These are phyloP conservation scores for Apistogramma diplotaenia DNA, from an alignment of 2,113 vertebrate species.

Conservation along the genomic window DNA sequence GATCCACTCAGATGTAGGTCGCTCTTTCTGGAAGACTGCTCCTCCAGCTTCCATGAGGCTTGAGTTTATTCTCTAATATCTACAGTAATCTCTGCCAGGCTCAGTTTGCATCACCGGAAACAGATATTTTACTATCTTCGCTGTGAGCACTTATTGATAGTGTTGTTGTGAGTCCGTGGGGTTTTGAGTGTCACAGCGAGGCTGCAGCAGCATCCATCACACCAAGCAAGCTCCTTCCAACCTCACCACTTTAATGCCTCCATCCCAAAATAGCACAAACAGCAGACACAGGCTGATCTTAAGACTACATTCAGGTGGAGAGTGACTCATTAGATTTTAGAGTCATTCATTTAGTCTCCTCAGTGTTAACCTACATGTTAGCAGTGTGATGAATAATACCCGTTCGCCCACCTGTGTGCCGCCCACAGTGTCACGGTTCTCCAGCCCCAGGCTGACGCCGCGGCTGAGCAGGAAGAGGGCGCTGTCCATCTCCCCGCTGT, in stretches of 20 bases:
- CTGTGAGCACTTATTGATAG: constrained; percentile 2
- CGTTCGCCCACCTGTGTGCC: background rate
- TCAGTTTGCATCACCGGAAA: background rate
- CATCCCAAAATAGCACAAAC: background rate
- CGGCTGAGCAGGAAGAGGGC: constrained; percentile 93
- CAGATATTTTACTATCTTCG: background rate
- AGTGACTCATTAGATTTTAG: background rate
- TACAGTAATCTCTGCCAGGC: background rate
- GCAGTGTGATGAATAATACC: background rate
- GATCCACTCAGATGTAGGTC: background rate
- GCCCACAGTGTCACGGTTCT: constrained; percentile 89
- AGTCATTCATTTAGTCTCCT: background rate
- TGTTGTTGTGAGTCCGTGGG: background rate
- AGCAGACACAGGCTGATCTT: background rate
- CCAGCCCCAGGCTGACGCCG: constrained; percentile 90
- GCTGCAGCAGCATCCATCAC: background rate
- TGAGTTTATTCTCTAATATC: background rate
- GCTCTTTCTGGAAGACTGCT: background rate
- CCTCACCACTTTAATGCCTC: background rate
- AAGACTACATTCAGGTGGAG: background rate
- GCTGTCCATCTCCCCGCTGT: constrained; percentile 93
- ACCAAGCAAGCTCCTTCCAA: background rate
- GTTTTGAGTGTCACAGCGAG: background rate
- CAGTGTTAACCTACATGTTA: background rate
- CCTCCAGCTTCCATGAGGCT: background rate